Evolutionary conservation across 2,797 vertebrate species (phyloP), one percentile per base, ranked within the genome.

Genomic region (Muscicapa comitata): DNA sequence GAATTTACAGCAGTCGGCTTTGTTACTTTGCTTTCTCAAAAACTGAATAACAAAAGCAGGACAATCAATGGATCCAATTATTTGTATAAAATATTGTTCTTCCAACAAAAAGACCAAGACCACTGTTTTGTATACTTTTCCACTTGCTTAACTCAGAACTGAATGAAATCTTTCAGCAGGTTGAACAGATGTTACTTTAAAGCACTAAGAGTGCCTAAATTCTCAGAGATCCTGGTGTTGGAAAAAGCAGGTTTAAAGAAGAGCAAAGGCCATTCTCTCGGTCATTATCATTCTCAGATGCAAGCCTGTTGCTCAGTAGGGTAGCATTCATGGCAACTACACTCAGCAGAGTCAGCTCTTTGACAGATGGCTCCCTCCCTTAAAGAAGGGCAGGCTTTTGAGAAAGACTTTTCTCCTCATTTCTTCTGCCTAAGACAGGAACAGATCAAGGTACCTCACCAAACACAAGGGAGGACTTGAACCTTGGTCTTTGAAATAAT

Each of bases 391-490:
- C 43, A 76, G 48, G 29, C 10, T 75, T 80, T 10, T 16, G 17
- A 77, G 58, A 61, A 83, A 37, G 9, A 17, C 12, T 57, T 84
- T 50, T 15, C 31, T 58, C 35, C 23, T 40, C 25, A 24, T 72
- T 90, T 40, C 54, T 77, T 80, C 66, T 66, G 6, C n/a, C 4
- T 58, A 47, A 72, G 28, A 16, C 28, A 63, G 37, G 25, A 93
- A 57, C 9, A 83, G 61, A 42, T 37, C 17, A 88, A 92, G 21
- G 28, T 21, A 35, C 17, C 6, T 54, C 15, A 62, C 54, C 20
- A 79, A 95, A 65, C 86, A 73, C 33, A 43, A 53, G 55, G 48
- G 33, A 86, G 37, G 58, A 73, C 57, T 31, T 54, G 23, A 84
- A 80, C 40, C 14, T 54, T 62, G n/a, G 15, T 51, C 38, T 68